Evolutionary conservation across 2,888 invertebrate species (phyloP), one percentile per base, ranked within the genome.

Genomic region (Drosophila greeni): DNA sequence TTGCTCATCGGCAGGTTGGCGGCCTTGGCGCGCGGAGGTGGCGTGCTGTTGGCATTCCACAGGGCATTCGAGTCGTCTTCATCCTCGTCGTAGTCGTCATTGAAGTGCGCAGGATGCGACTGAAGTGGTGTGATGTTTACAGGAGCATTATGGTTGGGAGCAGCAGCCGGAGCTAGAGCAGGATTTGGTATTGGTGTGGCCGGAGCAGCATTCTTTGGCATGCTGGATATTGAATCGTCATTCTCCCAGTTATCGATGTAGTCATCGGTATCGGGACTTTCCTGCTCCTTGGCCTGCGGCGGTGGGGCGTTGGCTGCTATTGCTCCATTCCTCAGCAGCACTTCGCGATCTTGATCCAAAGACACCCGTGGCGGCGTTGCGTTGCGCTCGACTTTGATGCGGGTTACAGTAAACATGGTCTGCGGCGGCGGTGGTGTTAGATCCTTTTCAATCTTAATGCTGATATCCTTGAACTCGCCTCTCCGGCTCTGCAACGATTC

Each of bases 231-330:
- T 0, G 85, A 86, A 29, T 87, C 87, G 39, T 87, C 88, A 43
- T 87, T 88, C 69, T 88, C 88, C 88, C 88, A 88, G 64, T 88
- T 88, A 54, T 88, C 88, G 57, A 88, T 86, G 45, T 88, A 88
- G 61, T 88, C 88, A 71, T 88, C 88, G 0, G 88, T 88, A 52
- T 88, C 88, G 1, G 88, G 88, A 62, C 88, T 88, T 8, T 84
- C 79, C n/a, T 85, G 76, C 51, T 75, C 59, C 14, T 40, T 18
- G 12, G 45, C 26, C 1, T 40, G 18, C 3, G 67, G 65, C 3
- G 73, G 79, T 5, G 73, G 66, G 6, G 66, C 75, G 34, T 67
- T 78, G 24, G 73, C 69, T 9, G 62, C 58, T 8, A 47, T 31
- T 4, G 59, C 47, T 6, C 66, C 77, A 37, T 64, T 67, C 7